phyloP scores from a whole-genome alignment of 1,140 invertebrate genomes.

The Heliothis subflexa region DNA sequence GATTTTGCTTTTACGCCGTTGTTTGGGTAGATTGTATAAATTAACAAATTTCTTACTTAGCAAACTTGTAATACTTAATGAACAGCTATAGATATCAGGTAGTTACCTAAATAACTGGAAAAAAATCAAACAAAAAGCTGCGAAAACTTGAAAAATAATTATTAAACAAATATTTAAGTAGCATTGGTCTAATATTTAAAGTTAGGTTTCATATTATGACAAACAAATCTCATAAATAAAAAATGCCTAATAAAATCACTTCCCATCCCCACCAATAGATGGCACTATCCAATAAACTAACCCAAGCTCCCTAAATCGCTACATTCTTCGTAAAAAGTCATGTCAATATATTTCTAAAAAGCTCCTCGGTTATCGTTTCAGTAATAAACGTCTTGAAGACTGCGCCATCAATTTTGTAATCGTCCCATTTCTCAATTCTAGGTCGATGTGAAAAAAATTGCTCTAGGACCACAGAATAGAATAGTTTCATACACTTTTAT shows the following conservation, averaged over 20 bases:
- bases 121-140: too few relatives aligned
- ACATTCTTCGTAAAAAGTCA: constrained; percentile 14
- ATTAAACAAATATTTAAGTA: too few relatives aligned
- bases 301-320: neutral
- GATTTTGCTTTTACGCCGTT: constrained; percentile 9
- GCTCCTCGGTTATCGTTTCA: constrained; percentile 35
- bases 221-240: too few relatives aligned
- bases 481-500: neutral
- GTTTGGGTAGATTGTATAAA: too few relatives aligned
- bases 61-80: too few relatives aligned
- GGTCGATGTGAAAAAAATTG: constrained; percentile 32
- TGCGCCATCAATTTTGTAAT: constrained; percentile 48
- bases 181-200: too few relatives aligned
- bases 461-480: constrained; percentile 10
- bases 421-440: constrained; percentile 36
- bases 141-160: too few relatives aligned
- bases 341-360: constrained; percentile 34
- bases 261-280: neutral
- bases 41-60: too few relatives aligned
- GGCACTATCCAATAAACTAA: neutral
- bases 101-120: too few relatives aligned
- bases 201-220: too few relatives aligned
- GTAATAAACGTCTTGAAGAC: constrained; percentile 35
- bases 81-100: too few relatives aligned
- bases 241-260: neutral